Evolutionary conservation across 2,888 invertebrate genomes (phyloP), one percentile per base, ranked within the genome.

Genomic region (Apamea sordens): DNA sequence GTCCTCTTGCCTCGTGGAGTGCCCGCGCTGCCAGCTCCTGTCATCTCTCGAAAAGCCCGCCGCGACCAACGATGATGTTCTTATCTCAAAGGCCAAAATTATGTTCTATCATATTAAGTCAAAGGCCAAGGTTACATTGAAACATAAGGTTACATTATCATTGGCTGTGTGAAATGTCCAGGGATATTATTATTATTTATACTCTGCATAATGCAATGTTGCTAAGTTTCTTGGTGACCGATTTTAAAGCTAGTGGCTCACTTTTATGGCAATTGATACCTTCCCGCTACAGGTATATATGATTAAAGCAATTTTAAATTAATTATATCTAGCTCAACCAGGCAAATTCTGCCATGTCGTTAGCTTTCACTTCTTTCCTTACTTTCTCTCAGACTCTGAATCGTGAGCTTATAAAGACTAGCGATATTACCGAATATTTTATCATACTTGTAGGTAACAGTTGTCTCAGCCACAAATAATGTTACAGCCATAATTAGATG

Each of bases 401-500:
- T 41, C 28, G 50, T 41, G 28, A 74, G 15, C 6, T 28, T 53
- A 4, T 50, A 28, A 24, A 71, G 36, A 72, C n/a, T 15, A 71
- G 6, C 36, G 28, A 28, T 53, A 41, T 28, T 70, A 15, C 72
- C 1, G 24, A 44, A 73, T 73, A 73, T 56, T 73, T 32, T 32
- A 32, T 59, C 15, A 53, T 24, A 70, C 32, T 44, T 59, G 32
- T 32, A 32, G 1, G 24, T 76, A 11, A 79, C 10, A 80, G 18
- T 79, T 80, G 32, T 80, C 24, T 64, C 53, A 24, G 53, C 64
- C 47, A 56, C 36, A 73, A 64, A 63, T n/a, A 70, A 73, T 73
- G 41, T 79, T 70, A 65, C 21, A 56, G 53, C 80, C 73, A 73
- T 84, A 73, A 41, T 70, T 82, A 84, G 47, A 61, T 70, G 24